Evolutionary conservation across 2,888 invertebrate species (phyloP), one percentile per base, ranked within the genome.

Genomic region (Harmothoe impar): DNA sequence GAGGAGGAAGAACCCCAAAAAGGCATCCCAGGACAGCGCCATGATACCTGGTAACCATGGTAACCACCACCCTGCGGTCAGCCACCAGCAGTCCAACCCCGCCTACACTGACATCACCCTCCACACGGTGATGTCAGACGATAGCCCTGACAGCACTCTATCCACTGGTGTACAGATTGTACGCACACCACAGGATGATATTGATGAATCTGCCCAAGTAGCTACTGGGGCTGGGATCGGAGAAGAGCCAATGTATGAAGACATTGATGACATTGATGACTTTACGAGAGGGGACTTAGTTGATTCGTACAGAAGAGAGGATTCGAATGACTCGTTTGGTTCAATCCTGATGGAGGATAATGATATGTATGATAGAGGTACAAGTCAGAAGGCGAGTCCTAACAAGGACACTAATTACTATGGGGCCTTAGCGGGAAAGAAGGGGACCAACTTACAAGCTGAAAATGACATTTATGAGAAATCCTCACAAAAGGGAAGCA

Each of bases 1-100:
- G 35, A 84, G 84, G 25, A 84, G 84, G 84, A 84, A 84, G 23
- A 84, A 84, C 23, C 84, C 84, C 23, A 84, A 84, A n/a, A n/a
- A n/a, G n/a, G n/a, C n/a, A n/a, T n/a, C 68, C 12, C 12, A 7
- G 43, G n/a, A 15, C 17, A 68, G 68, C 68, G 17, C n/a, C n/a
- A 7, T 5, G 17, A 12, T n/a, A n/a, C n/a, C 12, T n/a, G 17
- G n/a, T 12, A n/a, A 68, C 68, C 68, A 15, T 5, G 10, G 10
- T 10, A 7, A 3, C 3, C 5, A 43, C 43, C 43, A 7, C 43
- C 43, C 43, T 43, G 5, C 43, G 3, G 5, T 10, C 43, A 43
- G 5, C 43, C 10, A 7, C 3, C 43, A 43, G 10, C 43, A 43
- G 43, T 7, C 43, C 43, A 43, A 43, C 43, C 43, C 43, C 10